Evolutionary conservation across 2,888 invertebrate genomes (phyloP).

Genomic region (Dryomyza anilis): DNA sequence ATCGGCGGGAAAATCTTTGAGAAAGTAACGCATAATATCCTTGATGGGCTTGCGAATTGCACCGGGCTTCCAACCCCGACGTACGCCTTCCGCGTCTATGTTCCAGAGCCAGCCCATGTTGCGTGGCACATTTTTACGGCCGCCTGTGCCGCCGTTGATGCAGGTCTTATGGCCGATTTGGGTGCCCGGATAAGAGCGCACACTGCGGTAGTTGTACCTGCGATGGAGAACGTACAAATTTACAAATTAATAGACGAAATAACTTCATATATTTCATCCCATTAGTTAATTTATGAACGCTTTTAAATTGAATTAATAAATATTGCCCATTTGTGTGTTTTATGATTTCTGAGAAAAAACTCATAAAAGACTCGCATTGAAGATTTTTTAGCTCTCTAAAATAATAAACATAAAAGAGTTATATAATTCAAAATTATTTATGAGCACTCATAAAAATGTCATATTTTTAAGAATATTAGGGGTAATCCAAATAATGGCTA

Average conservation of each 20-base stretch:
- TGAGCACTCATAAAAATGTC: too few species aligned
- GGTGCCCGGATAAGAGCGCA: conserved; percentile 54
- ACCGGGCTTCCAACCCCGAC: conserved; percentile 57
- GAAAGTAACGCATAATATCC: conserved; percentile 55
- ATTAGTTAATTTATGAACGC: too few species aligned
- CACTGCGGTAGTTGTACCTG: conserved; percentile 40
- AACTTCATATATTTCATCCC: neutral
- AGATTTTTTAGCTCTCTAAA: too few species aligned
- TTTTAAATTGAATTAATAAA: too few species aligned
- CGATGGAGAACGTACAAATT: neutral
- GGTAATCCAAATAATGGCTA: too few species aligned
- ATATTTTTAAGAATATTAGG: too few species aligned
- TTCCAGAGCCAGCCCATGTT: conserved; percentile 76
- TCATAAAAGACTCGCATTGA: too few species aligned
- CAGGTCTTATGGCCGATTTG: conserved; percentile 67
- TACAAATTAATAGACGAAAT: neutral
- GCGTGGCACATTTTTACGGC: conserved; percentile 65
- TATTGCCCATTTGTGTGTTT: neutral
- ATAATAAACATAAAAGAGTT: too few species aligned
- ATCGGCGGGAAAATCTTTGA: conserved; percentile 55
- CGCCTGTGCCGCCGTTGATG: conserved; percentile 63
- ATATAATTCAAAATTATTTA: too few species aligned
- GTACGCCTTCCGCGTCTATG: conserved; percentile 40
- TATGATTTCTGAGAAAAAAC: too few species aligned
- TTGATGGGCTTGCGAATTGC: conserved; percentile 56